A percentile compares a stretch with the other conserved stretches of the same genome.
phyloP scores from a whole-genome alignment of 2,113 vertebrate species.

The human (Homo sapiens) region GRCh38 chr5:109099001-109099500 shows the following conservation, averaged over 20 bases:
- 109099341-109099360: slow-evolving; percentile 1
- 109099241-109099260: not conserved
- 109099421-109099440: not conserved
- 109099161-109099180: slow-evolving; percentile 37
- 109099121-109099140: slow-evolving; percentile 20
- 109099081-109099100: slow-evolving; percentile 43
- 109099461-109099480: slow-evolving; percentile 40
- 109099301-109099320: not conserved
- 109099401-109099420: slow-evolving; percentile 3
- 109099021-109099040: slow-evolving; percentile 32
- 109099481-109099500: slow-evolving; percentile 21
- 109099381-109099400: not conserved
- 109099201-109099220: slow-evolving; percentile 13
- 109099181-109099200: slow-evolving; percentile 6
- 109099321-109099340: not conserved
- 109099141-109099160: slow-evolving; percentile 41
- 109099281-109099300: fast-evolving
- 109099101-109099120: slow-evolving; percentile 33
- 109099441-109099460: not conserved
- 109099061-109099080: slow-evolving; percentile 66
- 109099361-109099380: not conserved
- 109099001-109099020: slow-evolving; percentile 49
- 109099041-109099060: slow-evolving; percentile 45
- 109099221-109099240: not conserved
- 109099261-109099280: not conserved